phyloP scores from a whole-genome alignment of 2,113 vertebrate species.

The Rhynchopsitta pachyrhyncha region DNA sequence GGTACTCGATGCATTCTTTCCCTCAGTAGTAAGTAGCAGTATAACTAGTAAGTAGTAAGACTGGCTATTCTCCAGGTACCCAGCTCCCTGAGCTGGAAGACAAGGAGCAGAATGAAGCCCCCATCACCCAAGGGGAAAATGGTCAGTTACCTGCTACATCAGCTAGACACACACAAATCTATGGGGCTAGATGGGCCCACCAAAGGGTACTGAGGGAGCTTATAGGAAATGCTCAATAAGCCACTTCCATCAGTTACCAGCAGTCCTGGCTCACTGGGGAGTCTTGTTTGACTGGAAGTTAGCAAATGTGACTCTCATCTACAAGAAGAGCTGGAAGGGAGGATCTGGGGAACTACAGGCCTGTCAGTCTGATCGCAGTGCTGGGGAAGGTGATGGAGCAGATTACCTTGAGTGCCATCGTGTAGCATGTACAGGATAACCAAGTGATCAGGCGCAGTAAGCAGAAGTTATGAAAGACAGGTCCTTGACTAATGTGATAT shows the following conservation, averaged over 20 bases:
- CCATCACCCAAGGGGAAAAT: not conserved
- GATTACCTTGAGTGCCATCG: not conserved
- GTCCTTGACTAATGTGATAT: not conserved
- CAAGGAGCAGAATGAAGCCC: not conserved
- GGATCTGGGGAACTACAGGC: not conserved
- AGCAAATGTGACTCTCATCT: not conserved
- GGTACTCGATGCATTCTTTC: not conserved
- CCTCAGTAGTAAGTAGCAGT: not conserved
- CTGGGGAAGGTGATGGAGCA: not conserved
- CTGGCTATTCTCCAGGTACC: not conserved
- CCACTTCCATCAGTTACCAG: not conserved
- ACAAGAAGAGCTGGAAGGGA: not conserved
- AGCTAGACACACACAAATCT: not conserved
- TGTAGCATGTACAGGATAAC: not conserved
- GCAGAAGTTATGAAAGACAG: not conserved
- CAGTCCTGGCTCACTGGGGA: not conserved
- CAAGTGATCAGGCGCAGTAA: not conserved
- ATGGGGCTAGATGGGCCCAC: not conserved
- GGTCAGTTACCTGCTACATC: not conserved
- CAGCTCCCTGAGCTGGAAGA: not conserved
- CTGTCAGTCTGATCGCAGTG: not conserved
- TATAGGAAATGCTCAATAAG: not conserved
- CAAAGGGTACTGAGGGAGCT: not conserved
- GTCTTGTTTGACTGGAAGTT: not conserved
- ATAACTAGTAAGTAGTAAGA: not conserved